Evolutionary conservation across 2,797 vertebrate genomes (phyloP), one percentile per base, ranked within the genome.

Genomic region (Neopelma chrysocephalum): DNA sequence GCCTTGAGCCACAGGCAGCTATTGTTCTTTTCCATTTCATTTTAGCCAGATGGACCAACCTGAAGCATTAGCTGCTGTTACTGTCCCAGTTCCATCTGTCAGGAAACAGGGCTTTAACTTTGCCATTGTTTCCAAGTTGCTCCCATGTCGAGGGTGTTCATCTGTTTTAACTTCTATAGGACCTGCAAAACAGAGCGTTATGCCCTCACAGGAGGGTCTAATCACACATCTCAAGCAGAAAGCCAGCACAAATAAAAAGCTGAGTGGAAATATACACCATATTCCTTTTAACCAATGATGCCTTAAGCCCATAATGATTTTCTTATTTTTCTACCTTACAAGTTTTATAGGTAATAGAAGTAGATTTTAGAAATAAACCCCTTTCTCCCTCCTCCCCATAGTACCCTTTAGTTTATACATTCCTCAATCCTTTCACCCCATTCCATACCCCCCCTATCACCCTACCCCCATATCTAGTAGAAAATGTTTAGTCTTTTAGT

Each of bases 31-130:
- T 29, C 48, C 23, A 38, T 43, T 80, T 57, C 3, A 4, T 58
- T 82, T 54, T 53, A 65, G 36, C 12, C 79, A 84, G 43, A 58
- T 1, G 6, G 69, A 94, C 94, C 3, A 93, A 99, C 99, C 99
- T 98, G 99, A 99, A 62, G 99, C 98, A 69, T 99, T 99, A 61
- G 98, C 99, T 60, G 99, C 96, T 4, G 99, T 99, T 84, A 99
- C 98, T 0, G 99, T 99, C n/a, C 99, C 99, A 5, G 98, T 99
- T 58, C 98, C 98, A 32, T 99, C 98, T 11, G 98, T 99, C 38
- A 99, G 51, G 87, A 99, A 99, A 95, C 96, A 99, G 11, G 99
- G 98, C 96, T 98, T 99, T 34, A 99, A 97, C 94, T 99, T 99
- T 66, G 98, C 96, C 98, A 99, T 60, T 17, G 94, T 92, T 88